Percentiles rank a stretch among this genome's conserved stretches.
Evolutionary conservation across 2,888 invertebrate species (phyloP).

Genomic region (Kuschelorhynchus macadamiae): DNA sequence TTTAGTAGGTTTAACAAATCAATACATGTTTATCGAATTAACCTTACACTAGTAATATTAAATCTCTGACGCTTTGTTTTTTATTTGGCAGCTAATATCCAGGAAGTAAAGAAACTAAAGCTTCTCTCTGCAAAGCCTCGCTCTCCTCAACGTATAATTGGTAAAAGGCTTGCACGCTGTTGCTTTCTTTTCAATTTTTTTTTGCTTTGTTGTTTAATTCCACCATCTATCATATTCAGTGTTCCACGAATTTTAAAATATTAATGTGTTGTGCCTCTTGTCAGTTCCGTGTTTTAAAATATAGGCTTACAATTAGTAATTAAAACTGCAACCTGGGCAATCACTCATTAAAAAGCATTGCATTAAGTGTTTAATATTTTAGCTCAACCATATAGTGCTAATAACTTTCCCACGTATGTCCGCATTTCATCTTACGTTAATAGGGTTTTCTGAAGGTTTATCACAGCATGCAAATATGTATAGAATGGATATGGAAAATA

Average conservation of each 20-base stretch:
- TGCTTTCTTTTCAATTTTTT: conserved; percentile 51
- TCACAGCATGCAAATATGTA: too few relatives aligned
- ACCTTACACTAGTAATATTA: conserved; percentile 1
- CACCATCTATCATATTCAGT: too few relatives aligned
- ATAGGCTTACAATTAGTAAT: background rate
- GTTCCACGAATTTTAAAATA: too few relatives aligned
- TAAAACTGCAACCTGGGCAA: too few relatives aligned
- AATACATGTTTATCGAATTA: conserved; percentile 13
- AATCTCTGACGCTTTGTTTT: conserved; percentile 47
- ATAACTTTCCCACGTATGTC: too few relatives aligned
- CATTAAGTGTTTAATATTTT: too few relatives aligned
- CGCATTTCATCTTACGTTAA: too few relatives aligned
- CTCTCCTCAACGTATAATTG: conserved; percentile 68
- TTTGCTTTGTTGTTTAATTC: background rate
- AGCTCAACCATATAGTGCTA: too few relatives aligned
- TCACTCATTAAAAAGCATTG: too few relatives aligned
- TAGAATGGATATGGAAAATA: too few relatives aligned
- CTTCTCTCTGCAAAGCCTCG: conserved; percentile 60
- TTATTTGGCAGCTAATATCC: conserved; percentile 67
- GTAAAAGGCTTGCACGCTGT: conserved; percentile 65
- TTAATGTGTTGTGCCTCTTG: too few relatives aligned
- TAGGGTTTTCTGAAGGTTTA: too few relatives aligned
- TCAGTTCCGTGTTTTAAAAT: background rate
- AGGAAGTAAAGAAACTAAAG: conserved; percentile 68
- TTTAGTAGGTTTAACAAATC: conserved; percentile 1